phyloP scores from a whole-genome alignment of 2,888 invertebrate genomes.

The Drosophila testacea region DNA sequence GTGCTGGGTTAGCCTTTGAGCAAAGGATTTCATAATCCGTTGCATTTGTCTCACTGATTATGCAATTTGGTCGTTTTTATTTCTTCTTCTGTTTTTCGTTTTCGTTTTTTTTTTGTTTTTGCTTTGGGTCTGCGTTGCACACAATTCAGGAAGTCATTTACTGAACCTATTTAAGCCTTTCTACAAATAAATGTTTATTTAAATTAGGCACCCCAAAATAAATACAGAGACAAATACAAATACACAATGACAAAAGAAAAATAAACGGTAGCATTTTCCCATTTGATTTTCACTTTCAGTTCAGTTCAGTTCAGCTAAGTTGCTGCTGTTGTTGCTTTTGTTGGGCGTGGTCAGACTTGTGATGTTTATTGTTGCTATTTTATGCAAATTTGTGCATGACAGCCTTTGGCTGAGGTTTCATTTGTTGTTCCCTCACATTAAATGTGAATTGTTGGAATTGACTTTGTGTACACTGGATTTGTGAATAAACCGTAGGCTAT shows the following conservation, averaged over 20 bases:
- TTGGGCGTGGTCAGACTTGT: constrained; percentile 44
- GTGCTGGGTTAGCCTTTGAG: constrained; percentile 59
- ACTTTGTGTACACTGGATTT: not conserved
- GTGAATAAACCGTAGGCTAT: constrained; percentile 4
- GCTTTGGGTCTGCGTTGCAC: constrained; percentile 25
- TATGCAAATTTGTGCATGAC: constrained; percentile 59
- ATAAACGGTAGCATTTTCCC: constrained; percentile 68
- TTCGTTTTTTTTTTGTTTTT: not conserved
- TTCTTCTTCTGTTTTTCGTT: constrained; percentile 10
- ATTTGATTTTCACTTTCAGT: constrained; percentile 70
- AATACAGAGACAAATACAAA: constrained; percentile 45
- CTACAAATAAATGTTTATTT: constrained; percentile 80
- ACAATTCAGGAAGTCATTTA: constrained; percentile 79
- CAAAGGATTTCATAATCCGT: constrained; percentile 76
- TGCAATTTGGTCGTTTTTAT: constrained; percentile 59
- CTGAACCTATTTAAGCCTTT: constrained; percentile 71
- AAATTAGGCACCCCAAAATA: constrained; percentile 67
- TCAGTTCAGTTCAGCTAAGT: constrained; percentile 44
- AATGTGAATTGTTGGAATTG: constrained; percentile 4
- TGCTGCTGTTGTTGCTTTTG: constrained; percentile 5
- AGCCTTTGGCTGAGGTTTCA: constrained; percentile 33
- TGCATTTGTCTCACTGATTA: constrained; percentile 74
- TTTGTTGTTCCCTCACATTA: constrained; percentile 11
- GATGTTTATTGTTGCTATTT: constrained; percentile 52
- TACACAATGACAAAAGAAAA: constrained; percentile 25